Evolutionary conservation across 2,888 invertebrate species (phyloP).

Genomic region (Polydrusus tereticollis): DNA sequence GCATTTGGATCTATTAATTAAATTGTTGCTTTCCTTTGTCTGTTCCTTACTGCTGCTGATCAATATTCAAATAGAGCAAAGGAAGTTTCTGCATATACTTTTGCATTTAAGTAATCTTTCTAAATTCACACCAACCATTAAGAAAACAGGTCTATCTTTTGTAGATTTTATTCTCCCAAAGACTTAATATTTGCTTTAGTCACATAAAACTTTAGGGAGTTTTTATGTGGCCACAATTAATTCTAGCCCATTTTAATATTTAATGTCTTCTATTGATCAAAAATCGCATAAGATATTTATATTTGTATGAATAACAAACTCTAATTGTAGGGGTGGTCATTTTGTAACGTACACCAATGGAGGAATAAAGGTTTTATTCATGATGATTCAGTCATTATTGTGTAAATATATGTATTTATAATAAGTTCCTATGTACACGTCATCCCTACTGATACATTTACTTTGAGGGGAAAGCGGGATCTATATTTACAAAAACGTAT

Average conservation of each 20-base stretch:
- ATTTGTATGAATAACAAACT: constrained; percentile 2
- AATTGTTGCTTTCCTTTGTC: too few relatives aligned
- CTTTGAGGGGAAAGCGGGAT: neutral
- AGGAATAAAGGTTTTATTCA: constrained; percentile 1
- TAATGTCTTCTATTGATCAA: neutral
- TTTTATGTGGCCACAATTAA: neutral
- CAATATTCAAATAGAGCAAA: too few relatives aligned
- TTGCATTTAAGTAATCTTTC: too few relatives aligned
- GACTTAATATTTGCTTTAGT: too few relatives aligned
- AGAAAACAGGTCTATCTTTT: too few relatives aligned
- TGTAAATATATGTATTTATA: neutral
- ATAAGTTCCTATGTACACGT: neutral
- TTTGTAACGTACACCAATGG: neutral
- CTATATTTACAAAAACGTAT: neutral
- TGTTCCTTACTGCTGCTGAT: too few relatives aligned
- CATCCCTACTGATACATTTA: constrained; percentile 3
- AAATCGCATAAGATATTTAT: neutral
- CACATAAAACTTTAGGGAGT: neutral
- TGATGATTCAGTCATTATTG: neutral
- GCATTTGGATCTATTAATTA: too few relatives aligned
- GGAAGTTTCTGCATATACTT: too few relatives aligned
- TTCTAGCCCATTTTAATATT: neutral
- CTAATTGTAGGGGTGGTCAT: constrained; percentile 3
- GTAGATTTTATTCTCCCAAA: too few relatives aligned
- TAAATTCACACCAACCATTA: too few relatives aligned